A percentile compares a stretch with the other conserved stretches of the same genome.
Evolutionary conservation across 2,888 invertebrate species (phyloP).

Genomic region (Adelognathus sp.): DNA sequence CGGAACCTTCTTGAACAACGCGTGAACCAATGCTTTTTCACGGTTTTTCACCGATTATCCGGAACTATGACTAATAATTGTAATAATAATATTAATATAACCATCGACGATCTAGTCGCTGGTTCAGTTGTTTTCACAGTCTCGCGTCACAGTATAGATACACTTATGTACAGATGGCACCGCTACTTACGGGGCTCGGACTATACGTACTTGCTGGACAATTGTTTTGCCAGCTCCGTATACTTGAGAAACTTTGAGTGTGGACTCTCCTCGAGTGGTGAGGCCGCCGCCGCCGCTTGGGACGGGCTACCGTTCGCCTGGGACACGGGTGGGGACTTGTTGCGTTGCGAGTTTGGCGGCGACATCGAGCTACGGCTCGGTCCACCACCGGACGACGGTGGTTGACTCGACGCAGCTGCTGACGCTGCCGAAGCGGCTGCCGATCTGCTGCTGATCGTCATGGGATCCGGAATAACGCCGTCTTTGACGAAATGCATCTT

Average conservation of each 20-base stretch:
- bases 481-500: constrained; percentile 98
- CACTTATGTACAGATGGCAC: constrained; percentile 81
- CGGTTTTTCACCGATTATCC: constrained; percentile 33
- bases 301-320: constrained; percentile 80
- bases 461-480: constrained; percentile 91
- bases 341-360: constrained; percentile 83
- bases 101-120: constrained; percentile 56
- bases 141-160: constrained; percentile 80
- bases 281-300: constrained; percentile 83
- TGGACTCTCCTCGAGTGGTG: constrained; percentile 90
- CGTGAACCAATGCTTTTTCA: constrained; percentile 33
- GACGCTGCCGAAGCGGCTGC: constrained; percentile 82
- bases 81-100: constrained; percentile 48
- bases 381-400: constrained; percentile 73
- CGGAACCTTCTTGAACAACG: constrained; percentile 38
- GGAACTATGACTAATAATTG: constrained; percentile 33
- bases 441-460: constrained; percentile 81
- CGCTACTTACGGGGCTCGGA: constrained; percentile 81
- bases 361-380: constrained; percentile 75
- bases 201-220: constrained; percentile 98
- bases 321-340: constrained; percentile 82
- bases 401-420: constrained; percentile 79
- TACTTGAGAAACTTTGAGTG: constrained; percentile 99
- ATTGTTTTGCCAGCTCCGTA: constrained; percentile 98
- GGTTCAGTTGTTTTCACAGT: constrained; percentile 65